Conservation (phyloP, 2,797 vertebrate genomes). For the Enteromius treurensis region DNA sequence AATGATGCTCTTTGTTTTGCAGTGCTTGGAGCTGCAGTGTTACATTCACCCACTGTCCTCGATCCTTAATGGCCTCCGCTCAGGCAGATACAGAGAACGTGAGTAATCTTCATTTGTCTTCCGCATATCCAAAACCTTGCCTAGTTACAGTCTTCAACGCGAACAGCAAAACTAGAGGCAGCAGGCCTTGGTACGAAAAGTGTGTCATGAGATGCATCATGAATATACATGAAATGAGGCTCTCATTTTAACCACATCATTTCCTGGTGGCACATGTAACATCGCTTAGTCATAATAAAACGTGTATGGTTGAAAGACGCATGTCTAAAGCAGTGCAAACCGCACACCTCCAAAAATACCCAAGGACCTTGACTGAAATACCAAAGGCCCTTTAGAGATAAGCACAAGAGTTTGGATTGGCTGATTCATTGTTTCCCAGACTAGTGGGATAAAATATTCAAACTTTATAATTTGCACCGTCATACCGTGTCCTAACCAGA, state of each 20-base stretch:
- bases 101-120: constrained; percentile 65
- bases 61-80: constrained; percentile 81
- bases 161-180: constrained; percentile 51
- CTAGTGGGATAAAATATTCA: constrained; percentile 3
- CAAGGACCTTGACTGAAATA: constrained; percentile 2
- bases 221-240: constrained; percentile 45
- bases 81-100: constrained; percentile 83
- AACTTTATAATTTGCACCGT: background rate
- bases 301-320: constrained; percentile 33
- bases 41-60: constrained; percentile 82
- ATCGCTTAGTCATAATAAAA: constrained; percentile 45
- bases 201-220: constrained; percentile 58
- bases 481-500: background rate
- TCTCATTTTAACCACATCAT: constrained; percentile 64
- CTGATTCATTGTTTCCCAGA: background rate
- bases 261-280: constrained; percentile 53
- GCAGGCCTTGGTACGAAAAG: constrained; percentile 38
- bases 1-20: constrained; percentile 57
- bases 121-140: background rate
- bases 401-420: background rate
- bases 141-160: background rate
- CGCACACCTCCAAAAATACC: constrained; percentile 32
- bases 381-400: constrained; percentile 13
- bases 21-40: constrained; percentile 81
- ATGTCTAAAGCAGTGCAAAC: background rate